Conservation (phyloP, 92 coral and sea anemone species). For the Metridium senile region DNA sequence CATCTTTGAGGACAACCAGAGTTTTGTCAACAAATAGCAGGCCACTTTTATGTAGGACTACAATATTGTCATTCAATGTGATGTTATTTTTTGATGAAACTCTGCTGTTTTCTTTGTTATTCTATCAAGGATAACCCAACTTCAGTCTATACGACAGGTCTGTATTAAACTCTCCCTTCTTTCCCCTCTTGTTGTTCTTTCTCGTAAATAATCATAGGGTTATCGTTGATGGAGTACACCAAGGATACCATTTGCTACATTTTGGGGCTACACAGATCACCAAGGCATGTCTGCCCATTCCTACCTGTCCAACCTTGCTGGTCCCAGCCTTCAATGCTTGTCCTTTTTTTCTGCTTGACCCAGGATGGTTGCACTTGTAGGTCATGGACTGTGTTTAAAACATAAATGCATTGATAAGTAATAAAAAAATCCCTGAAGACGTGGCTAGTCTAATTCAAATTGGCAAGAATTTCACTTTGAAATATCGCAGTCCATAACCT, state of each 20-base stretch:
- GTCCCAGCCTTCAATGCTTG: slow-evolving; percentile 71
- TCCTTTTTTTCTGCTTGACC: slow-evolving; percentile 74
- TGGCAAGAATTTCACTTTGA: not conserved
- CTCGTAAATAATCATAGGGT: slow-evolving; percentile 87
- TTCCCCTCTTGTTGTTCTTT: slow-evolving; percentile 93
- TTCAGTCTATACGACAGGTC: slow-evolving; percentile 31
- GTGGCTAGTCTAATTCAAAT: not conserved
- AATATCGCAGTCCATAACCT: slow-evolving; percentile 24
- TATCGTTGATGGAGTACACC: slow-evolving; percentile 82
- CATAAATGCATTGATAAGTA: not conserved
- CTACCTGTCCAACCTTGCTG: slow-evolving; percentile 52
- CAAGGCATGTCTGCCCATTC: slow-evolving; percentile 80
- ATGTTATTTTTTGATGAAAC: not conserved
- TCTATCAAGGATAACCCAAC: slow-evolving; percentile 38
- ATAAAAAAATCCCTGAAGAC: not conserved
- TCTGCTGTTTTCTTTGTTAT: slow-evolving; percentile 10
- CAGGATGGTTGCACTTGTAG: slow-evolving; percentile 25
- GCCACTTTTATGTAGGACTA: not conserved
- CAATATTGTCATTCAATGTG: not conserved
- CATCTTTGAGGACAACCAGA: not conserved
- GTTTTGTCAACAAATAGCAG: not conserved
- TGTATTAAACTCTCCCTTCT: slow-evolving; percentile 63
- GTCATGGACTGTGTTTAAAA: slow-evolving; percentile 27
- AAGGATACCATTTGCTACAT: slow-evolving; percentile 75
- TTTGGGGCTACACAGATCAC: slow-evolving; percentile 70